Base-by-base conservation (phyloP, 2,888 invertebrate species). In the Lepidochitona cinerea region DNA sequence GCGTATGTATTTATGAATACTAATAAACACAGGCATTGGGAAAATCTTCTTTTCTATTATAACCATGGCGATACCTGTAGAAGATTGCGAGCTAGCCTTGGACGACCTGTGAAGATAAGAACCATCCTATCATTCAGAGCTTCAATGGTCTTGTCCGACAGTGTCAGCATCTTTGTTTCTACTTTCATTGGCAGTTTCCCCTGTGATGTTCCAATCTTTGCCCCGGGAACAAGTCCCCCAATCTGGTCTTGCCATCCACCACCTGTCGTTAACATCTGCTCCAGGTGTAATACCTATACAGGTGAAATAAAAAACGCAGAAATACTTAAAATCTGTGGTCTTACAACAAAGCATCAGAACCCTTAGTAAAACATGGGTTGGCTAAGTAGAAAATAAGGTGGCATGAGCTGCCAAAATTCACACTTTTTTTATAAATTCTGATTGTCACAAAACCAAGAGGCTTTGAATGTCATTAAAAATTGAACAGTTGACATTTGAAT, bases 181-280 rank as follows among this genome's bases (percentile, higher is more conserved):
- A 92, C 88, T 65, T 84, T 79, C 18, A 92, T 75, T 2, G 91
- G 91, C 9, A 91, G 84, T 70, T 78, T 79, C 2, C 87, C 82
- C 49, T 80, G 80, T 0, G 91, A 91, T 41, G 85, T 81, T 18
- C 91, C 91, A 37, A 91, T 81, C 71, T 91, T 91, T 37, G 92
- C 78, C 0, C 92, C 92, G 0, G 90, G 90, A 41, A 87, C 83
- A 14, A 92, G 80, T 0, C 92, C 92, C 26, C 92, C 92, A 1
- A 92, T 90, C 84, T 92, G 92, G 83, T 93, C 93, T 84, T 93
- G 93, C 93, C 93, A 93, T 0, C 93, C 93, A 1, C 93, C 93
- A 3, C 93, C 93, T 7, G 92, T 92, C 1, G 92, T 92, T 81
- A 92, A 83, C 79, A 92, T 80, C 82, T 93, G 92, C 78, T 93